Conservation (phyloP, 2,797 vertebrate genomes). For the Amniataba percoides region DNA sequence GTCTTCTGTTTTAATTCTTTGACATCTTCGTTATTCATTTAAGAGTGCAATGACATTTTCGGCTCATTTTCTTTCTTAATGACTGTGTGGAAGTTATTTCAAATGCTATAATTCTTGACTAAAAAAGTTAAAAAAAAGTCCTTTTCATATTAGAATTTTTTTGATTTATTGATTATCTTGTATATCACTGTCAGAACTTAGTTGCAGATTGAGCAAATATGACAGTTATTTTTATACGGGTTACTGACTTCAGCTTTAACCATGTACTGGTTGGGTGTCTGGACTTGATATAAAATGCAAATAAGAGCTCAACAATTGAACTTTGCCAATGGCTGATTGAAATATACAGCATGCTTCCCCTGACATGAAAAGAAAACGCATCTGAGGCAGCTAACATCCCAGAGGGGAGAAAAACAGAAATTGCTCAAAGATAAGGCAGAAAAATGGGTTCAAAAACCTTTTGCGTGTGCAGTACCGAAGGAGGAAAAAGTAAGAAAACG, state of each 20-base stretch:
- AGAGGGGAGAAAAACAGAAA: conserved; percentile 2
- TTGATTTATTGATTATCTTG: too few relatives aligned
- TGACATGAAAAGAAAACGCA: conserved; percentile 11
- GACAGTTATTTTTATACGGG: too few relatives aligned
- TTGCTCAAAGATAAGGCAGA: conserved; percentile 9
- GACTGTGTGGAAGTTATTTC: background rate
- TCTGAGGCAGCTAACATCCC: conserved; percentile 3
- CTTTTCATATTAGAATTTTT: background rate
- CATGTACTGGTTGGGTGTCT: background rate
- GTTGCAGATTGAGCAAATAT: too few relatives aligned
- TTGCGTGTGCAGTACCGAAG: background rate
- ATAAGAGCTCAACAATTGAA: conserved; percentile 2
- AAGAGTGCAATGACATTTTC: background rate
- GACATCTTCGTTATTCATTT: background rate
- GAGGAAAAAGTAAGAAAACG: conserved; percentile 8
- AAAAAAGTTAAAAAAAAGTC: background rate
- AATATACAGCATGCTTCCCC: background rate
- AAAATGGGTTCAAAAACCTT: conserved; percentile 14
- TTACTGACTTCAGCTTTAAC: background rate
- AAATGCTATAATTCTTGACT: too few relatives aligned
- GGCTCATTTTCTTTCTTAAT: background rate
- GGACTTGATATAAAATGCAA: background rate
- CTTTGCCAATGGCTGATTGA: background rate
- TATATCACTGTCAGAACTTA: too few relatives aligned
- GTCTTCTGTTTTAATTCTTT: background rate